Base-by-base conservation (phyloP, 2,888 invertebrate species). In the Macaria liturata region DNA sequence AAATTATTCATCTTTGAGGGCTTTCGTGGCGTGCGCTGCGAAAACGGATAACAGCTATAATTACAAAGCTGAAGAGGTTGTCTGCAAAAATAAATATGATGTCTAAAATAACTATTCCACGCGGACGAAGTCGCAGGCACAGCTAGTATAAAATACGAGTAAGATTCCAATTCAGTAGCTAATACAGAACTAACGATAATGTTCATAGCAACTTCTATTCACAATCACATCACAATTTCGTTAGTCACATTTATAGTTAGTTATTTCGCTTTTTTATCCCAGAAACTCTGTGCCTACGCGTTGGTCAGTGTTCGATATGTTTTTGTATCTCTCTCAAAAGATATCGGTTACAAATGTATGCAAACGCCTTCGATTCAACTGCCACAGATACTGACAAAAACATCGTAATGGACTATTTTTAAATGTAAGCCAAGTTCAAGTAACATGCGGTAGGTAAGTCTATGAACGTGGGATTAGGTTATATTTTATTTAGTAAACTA, bases 231-330 rank as follows among this genome's bases (percentile, higher is more conserved):
- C 51, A 55, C 59, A 43, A 20, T 31, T 65, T 63, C 57, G 50
- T 77, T 75, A 75, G 66, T 75, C 72, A 75, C 73, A 69, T 66
- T 60, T 54, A 45, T 47, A 54, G 37, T 37, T 51, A 51, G 46
- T 49, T 58, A 70, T 75, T 64, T 72, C 68, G 69, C 69, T 78
- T 84, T 84, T 59, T 83, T 83, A 75, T 76, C 70, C 64, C 2
- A 53, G 40, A 58, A 53, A 49, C 32, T 64, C 66, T 70, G 62
- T 67, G 70, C 80, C 78, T 80, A 78, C 81, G 75, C 76, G 64
- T 68, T 68, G 70, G 70, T 65, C 71, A 72, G 59, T 76, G 76
- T 74, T 75, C 70, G 73, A 68, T 75, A 67, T 54, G 65, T 72
- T 76, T 80, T 77, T 72, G 54, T 57, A 9, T 49, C 32, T 31